phyloP scores from a whole-genome alignment of 2,888 invertebrate species.

The Brenthis ino region DNA sequence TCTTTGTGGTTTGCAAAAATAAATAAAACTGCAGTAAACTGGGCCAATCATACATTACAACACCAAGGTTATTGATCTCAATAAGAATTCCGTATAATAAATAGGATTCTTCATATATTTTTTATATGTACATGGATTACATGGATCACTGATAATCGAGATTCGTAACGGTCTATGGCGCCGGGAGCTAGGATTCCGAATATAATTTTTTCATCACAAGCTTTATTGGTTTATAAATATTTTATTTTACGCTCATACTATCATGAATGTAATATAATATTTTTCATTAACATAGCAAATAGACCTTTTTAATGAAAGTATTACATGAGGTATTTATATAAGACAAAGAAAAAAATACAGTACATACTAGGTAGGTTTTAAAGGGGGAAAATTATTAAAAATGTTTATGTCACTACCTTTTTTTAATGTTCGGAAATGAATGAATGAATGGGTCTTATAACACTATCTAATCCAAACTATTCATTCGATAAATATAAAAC shows the following conservation, averaged over 20 bases:
- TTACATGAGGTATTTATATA: no score
- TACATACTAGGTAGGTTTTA: no score
- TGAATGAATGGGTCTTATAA: no score
- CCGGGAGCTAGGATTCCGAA: slow-evolving; percentile 9
- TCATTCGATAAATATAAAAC: no score
- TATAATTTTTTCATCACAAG: slow-evolving; percentile 3
- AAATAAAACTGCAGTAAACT: neutral
- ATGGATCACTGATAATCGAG: slow-evolving; percentile 13
- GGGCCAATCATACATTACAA: neutral
- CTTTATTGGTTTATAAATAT: slow-evolving; percentile 5
- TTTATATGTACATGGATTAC: slow-evolving; percentile 18
- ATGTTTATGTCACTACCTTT: no score
- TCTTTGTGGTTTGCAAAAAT: no score
- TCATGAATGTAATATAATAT: neutral
- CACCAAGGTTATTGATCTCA: neutral
- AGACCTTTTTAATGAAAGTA: no score
- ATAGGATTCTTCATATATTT: slow-evolving; percentile 15
- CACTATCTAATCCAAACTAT: no score
- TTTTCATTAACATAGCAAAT: no score
- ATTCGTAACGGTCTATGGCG: slow-evolving; percentile 15
- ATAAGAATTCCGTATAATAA: slow-evolving; percentile 11
- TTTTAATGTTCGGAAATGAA: no score
- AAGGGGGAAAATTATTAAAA: no score
- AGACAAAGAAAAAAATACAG: no score
- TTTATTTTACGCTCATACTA: neutral